Conservation (phyloP, 2,113 vertebrate genomes). For the Rhynchopsitta pachyrhyncha region DNA sequence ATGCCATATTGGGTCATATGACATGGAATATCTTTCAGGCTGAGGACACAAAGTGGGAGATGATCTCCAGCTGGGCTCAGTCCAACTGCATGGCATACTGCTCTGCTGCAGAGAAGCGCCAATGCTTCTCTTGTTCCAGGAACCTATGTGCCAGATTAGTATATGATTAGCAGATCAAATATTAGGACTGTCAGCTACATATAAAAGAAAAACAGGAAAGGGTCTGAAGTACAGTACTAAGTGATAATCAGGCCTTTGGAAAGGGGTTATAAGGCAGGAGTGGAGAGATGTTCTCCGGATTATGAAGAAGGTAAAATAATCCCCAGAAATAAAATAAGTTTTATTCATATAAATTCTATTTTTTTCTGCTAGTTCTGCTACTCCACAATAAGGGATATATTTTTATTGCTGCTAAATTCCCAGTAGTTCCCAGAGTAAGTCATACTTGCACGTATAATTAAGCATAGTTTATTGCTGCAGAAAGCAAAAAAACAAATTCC, state of each 20-base stretch:
- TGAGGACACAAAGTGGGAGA: not conserved
- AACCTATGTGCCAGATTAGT: not conserved
- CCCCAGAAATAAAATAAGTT: not conserved
- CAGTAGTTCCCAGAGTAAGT: not conserved
- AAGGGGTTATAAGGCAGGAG: not conserved
- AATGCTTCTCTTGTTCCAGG: not conserved
- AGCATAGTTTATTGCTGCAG: fast-evolving
- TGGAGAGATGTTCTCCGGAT: not conserved
- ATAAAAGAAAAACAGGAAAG: not conserved
- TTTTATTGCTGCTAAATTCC: not conserved
- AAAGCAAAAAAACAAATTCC: not conserved
- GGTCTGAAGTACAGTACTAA: fast-evolving
- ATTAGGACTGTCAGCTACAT: not conserved
- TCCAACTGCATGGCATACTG: not conserved
- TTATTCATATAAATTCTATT: not conserved
- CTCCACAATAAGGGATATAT: not conserved
- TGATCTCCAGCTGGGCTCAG: not conserved
- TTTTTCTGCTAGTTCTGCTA: not conserved
- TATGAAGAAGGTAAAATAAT: not conserved
- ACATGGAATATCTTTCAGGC: not conserved
- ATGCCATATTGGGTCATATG: not conserved
- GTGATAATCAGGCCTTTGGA: not conserved
- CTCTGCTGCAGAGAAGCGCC: not conserved
- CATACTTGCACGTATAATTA: not conserved
- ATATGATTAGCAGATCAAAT: not conserved